Evolutionary conservation across 2,888 invertebrate species (phyloP).

Genomic region (Polymixis lichenea): DNA sequence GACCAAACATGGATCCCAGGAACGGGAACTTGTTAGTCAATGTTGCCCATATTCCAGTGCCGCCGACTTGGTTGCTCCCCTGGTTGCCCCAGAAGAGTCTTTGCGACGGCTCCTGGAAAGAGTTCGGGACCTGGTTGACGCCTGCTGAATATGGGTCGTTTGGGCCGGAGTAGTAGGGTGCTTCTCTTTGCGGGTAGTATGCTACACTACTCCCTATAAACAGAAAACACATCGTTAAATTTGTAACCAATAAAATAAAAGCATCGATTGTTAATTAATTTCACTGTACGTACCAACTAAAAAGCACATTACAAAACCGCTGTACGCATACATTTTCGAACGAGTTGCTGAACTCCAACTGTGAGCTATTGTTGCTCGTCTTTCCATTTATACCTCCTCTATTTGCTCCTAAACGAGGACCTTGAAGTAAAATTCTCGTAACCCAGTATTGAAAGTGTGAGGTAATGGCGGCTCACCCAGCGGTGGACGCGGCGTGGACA

Average conservation of each 20-base stretch:
- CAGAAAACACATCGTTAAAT: slow-evolving; percentile 48
- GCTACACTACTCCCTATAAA: slow-evolving; percentile 83
- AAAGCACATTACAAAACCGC: slow-evolving; percentile 81
- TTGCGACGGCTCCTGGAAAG: slow-evolving; percentile 82
- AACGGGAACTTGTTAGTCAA: slow-evolving; percentile 87
- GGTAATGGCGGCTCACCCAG: slow-evolving; percentile 89
- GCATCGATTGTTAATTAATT: slow-evolving; percentile 56
- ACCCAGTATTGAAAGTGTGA: slow-evolving; percentile 90
- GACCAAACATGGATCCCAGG: slow-evolving; percentile 85
- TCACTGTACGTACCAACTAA: slow-evolving; percentile 85
- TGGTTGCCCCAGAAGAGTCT: slow-evolving; percentile 84
- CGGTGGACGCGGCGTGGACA: slow-evolving; percentile 83
- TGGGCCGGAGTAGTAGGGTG: slow-evolving; percentile 81
- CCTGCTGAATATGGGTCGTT: slow-evolving; percentile 81
- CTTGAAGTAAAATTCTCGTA: slow-evolving; percentile 90
- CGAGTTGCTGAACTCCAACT: slow-evolving; percentile 84
- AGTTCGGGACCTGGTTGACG: slow-evolving; percentile 71
- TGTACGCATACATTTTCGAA: slow-evolving; percentile 85
- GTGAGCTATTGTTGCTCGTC: slow-evolving; percentile 84
- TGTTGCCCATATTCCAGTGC: slow-evolving; percentile 84
- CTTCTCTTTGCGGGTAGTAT: slow-evolving; percentile 82
- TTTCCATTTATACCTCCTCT: slow-evolving; percentile 89
- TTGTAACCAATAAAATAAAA: slow-evolving; percentile 39
- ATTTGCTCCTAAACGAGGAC: slow-evolving; percentile 88
- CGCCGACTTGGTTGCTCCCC: slow-evolving; percentile 87